Evolutionary conservation across 2,797 vertebrate genomes (phyloP).

Genomic region (Gymnodraco acuticeps): DNA sequence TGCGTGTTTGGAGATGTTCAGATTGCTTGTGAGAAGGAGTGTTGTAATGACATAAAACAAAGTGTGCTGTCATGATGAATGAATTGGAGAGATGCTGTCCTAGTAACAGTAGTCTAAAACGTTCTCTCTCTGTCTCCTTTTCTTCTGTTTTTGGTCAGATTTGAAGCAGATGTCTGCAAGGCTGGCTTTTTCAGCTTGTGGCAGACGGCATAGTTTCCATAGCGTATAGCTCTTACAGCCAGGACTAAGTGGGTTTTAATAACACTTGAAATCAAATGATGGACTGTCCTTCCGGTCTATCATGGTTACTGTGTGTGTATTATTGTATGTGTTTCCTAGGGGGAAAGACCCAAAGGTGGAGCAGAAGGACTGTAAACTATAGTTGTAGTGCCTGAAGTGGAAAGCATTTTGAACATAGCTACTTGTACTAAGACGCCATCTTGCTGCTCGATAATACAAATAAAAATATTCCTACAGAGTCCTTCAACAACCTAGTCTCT

Average conservation of each 20-base stretch:
- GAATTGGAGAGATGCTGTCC: conserved; percentile 24
- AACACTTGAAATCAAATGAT: conserved; percentile 80
- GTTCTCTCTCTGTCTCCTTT: conserved; percentile 3
- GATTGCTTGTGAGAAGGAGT: conserved; percentile 28
- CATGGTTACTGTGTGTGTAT: conserved; percentile 41
- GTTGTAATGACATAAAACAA: conserved; percentile 38
- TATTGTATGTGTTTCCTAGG: conserved; percentile 16
- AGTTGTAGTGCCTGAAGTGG: background rate
- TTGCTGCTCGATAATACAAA: conserved; percentile 5
- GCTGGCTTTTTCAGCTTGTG: conserved; percentile 48
- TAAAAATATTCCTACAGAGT: conserved; percentile 11
- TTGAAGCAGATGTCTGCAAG: conserved; percentile 76
- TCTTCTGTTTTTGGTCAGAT: conserved; percentile 64
- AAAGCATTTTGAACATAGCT: background rate
- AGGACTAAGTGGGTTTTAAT: conserved; percentile 81
- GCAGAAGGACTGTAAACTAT: conserved; percentile 16
- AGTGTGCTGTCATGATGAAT: conserved; percentile 24
- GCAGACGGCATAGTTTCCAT: conserved; percentile 74
- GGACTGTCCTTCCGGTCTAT: conserved; percentile 55
- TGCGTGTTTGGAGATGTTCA: conserved; percentile 29
- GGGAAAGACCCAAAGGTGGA: conserved; percentile 20
- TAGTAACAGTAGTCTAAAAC: conserved; percentile 25
- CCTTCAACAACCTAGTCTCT: background rate
- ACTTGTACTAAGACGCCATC: background rate
- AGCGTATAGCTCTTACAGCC: conserved; percentile 58